These are phyloP conservation scores for Apis dorsata DNA, from an alignment of 1,140 invertebrate species.

Conservation along the genomic window DNA sequence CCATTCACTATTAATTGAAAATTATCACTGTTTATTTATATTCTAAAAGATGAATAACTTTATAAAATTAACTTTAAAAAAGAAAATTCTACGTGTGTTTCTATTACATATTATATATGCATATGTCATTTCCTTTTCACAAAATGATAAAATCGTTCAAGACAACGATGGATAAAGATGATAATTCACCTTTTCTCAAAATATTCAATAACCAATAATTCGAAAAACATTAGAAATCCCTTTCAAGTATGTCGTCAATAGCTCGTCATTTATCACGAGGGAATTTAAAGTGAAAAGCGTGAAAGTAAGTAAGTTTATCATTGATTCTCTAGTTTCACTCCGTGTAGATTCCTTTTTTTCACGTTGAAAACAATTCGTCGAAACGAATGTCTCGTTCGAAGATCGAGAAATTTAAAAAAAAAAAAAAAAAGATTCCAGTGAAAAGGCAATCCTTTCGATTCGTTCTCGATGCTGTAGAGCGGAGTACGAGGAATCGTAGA, in stretches of 20 bases:
- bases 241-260: not conserved
- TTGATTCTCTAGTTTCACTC: conserved; percentile 8
- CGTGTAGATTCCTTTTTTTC: not conserved
- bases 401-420: not conserved
- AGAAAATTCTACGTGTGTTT: too few species aligned
- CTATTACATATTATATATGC: too few species aligned
- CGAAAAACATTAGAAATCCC: not conserved
- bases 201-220: too few species aligned
- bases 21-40: too few species aligned
- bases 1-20: too few species aligned
- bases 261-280: not conserved
- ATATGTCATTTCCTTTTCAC: too few species aligned
- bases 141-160: too few species aligned
- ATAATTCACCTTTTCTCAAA: not conserved
- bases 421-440: too few species aligned
- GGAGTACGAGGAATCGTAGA: conserved; percentile 6
- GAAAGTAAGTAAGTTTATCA: conserved; percentile 34
- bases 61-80: too few species aligned
- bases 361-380: not conserved
- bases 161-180: too few species aligned
- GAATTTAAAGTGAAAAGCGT: conserved; percentile 42
- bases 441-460: not conserved
- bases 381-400: too few species aligned
- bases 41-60: too few species aligned
- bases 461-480: not conserved